phyloP scores from a whole-genome alignment of 2,888 invertebrate genomes.

The Drosophila pseudotalamancana region DNA sequence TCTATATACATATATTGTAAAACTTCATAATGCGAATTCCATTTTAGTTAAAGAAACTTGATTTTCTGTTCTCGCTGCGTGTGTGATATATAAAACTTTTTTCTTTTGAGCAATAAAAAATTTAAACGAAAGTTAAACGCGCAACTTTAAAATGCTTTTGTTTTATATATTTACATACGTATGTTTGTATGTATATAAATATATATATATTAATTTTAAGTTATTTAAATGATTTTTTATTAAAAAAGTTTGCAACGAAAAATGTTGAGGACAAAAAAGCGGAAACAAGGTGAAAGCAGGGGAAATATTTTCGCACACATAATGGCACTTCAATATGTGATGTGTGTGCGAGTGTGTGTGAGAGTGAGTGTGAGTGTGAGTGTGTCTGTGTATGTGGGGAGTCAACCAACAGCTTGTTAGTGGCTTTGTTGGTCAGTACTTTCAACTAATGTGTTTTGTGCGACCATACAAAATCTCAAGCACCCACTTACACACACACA shows the following conservation, averaged over 20 bases:
- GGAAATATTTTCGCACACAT: constrained; percentile 49
- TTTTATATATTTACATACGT: constrained; percentile 51
- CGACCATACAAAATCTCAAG: constrained; percentile 76
- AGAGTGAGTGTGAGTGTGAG: constrained; percentile 8
- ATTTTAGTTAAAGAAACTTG: constrained; percentile 18
- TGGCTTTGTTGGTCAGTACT: constrained; percentile 81
- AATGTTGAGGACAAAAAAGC: constrained; percentile 39
- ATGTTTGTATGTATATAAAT: constrained; percentile 52
- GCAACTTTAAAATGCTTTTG: constrained; percentile 57
- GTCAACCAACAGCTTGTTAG: constrained; percentile 76
- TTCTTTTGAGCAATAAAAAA: constrained; percentile 23
- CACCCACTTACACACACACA: constrained; percentile 57
- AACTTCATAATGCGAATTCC: no score
- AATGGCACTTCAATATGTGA: constrained; percentile 67
- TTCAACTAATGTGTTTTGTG: constrained; percentile 79
- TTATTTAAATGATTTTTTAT: constrained; percentile 78
- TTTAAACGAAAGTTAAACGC: constrained; percentile 19
- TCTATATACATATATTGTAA: no score
- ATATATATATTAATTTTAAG: constrained; percentile 69
- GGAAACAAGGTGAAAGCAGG: constrained; percentile 24
- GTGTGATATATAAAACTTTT: constrained; percentile 64
- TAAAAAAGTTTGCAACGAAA: constrained; percentile 67
- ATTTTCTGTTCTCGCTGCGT: constrained; percentile 11
- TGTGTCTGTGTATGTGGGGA: constrained; percentile 2
- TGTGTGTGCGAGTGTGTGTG: not conserved